A percentile compares a stretch with the other conserved stretches of the same genome.
phyloP scores from a whole-genome alignment of 2,113 vertebrate species.

The Rhynchopsitta pachyrhyncha region DNA sequence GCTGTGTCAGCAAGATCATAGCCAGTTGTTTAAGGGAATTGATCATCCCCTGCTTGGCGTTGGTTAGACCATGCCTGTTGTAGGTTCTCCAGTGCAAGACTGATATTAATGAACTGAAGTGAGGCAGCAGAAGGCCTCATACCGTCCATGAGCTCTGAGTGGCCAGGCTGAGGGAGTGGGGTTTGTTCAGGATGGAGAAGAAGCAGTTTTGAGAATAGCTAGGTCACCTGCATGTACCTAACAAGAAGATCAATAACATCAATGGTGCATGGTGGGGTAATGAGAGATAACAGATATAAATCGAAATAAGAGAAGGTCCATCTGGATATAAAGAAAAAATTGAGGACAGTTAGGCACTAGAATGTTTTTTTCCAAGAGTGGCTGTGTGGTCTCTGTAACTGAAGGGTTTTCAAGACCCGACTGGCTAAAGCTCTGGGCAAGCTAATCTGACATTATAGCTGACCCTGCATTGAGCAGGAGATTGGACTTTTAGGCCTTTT shows the following conservation, averaged over 20 bases:
- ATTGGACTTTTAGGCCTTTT: background rate
- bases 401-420: background rate
- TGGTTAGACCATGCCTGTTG: background rate
- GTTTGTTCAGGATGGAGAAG: background rate
- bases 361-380: background rate
- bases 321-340: background rate
- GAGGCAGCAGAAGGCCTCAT: background rate
- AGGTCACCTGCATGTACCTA: background rate
- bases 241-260: background rate
- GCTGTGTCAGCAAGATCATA: background rate
- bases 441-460: background rate
- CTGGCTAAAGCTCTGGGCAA: background rate
- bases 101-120: background rate
- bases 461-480: background rate
- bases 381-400: background rate
- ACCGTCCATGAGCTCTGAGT: background rate
- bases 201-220: background rate
- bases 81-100: background rate
- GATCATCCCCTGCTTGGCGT: fast-evolving
- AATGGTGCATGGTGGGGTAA: background rate
- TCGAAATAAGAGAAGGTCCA: background rate
- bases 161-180: background rate
- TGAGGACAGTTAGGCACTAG: background rate
- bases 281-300: background rate
- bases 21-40: background rate